Evolutionary conservation across 2,888 invertebrate species (phyloP).

Genomic region (Watsonalla cultraria): DNA sequence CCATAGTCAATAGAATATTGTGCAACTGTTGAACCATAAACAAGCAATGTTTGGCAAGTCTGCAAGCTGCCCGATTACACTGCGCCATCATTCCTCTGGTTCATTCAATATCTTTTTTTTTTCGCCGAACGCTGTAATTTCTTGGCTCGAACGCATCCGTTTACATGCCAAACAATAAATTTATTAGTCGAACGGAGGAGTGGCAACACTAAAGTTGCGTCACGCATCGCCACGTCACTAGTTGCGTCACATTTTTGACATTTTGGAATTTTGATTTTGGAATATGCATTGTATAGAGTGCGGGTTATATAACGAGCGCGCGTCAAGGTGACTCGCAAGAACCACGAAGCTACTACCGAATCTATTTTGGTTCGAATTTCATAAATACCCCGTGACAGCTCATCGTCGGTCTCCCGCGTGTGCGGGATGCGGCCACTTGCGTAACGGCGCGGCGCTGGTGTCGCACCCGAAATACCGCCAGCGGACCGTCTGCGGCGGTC

Average conservation of each 20-base stretch:
- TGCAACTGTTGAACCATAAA: slow-evolving; percentile 66
- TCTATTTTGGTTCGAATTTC: slow-evolving; percentile 77
- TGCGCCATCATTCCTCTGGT: slow-evolving; percentile 69
- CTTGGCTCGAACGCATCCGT: slow-evolving; percentile 78
- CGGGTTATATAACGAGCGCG: slow-evolving; percentile 61
- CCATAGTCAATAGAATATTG: slow-evolving; percentile 45
- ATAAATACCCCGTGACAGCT: slow-evolving; percentile 77
- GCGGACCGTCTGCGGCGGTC: slow-evolving; percentile 35
- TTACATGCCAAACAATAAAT: slow-evolving; percentile 79
- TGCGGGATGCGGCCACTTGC: slow-evolving; percentile 61
- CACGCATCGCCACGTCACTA: slow-evolving; percentile 64
- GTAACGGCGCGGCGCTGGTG: slow-evolving; percentile 55
- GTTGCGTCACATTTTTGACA: slow-evolving; percentile 60
- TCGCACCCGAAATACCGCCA: slow-evolving; percentile 32
- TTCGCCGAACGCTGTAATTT: slow-evolving; percentile 76
- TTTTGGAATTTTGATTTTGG: slow-evolving; percentile 56
- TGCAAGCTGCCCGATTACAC: slow-evolving; percentile 63
- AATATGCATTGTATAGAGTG: slow-evolving; percentile 40
- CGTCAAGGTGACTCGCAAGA: slow-evolving; percentile 72
- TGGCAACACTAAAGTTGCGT: slow-evolving; percentile 69
- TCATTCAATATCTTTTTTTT: slow-evolving; percentile 79
- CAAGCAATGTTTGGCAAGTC: slow-evolving; percentile 64
- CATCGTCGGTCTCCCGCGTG: slow-evolving; percentile 73
- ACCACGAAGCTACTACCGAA: slow-evolving; percentile 61
- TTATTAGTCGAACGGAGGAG: slow-evolving; percentile 76